These are phyloP conservation scores for Heliocidaris tuberculata DNA, from an alignment of 35 echinoderm and acorn worm genomes.

Conservation along the genomic window DNA sequence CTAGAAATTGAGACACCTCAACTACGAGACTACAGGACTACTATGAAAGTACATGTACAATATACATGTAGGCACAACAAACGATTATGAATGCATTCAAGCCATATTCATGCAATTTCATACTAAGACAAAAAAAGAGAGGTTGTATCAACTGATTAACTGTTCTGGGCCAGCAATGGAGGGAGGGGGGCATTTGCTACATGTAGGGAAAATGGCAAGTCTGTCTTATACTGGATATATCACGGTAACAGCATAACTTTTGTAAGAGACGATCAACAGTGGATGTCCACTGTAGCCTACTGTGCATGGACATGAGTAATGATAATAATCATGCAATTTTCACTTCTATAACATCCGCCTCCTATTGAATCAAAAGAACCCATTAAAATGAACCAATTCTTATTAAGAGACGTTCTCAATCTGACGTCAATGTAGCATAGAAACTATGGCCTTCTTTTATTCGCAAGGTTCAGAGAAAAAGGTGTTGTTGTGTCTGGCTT, in stretches of 20 bases:
- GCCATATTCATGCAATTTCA: no score
- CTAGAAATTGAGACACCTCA: no score
- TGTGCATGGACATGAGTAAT: neutral
- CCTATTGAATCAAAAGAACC: neutral
- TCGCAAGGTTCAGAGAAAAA: neutral
- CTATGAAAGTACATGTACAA: no score
- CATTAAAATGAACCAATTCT: neutral
- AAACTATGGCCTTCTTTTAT: neutral
- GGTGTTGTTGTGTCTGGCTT: neutral
- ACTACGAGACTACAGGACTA: no score
- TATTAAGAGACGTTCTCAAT: neutral
- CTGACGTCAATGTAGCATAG: neutral
- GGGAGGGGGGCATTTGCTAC: no score
- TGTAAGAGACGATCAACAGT: neutral
- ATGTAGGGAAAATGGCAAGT: no score
- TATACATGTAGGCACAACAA: no score
- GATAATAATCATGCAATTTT: neutral
- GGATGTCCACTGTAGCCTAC: neutral
- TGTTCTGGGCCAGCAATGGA: no score
- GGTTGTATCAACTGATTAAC: no score
- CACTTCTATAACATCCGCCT: neutral
- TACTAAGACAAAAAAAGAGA: no score
- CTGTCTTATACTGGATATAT: no score
- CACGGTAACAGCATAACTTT: neutral
- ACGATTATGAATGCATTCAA: no score